Evolutionary conservation across 2,888 invertebrate genomes (phyloP), one percentile per base, ranked within the genome.

Genomic region (Dendrolimus pini): DNA sequence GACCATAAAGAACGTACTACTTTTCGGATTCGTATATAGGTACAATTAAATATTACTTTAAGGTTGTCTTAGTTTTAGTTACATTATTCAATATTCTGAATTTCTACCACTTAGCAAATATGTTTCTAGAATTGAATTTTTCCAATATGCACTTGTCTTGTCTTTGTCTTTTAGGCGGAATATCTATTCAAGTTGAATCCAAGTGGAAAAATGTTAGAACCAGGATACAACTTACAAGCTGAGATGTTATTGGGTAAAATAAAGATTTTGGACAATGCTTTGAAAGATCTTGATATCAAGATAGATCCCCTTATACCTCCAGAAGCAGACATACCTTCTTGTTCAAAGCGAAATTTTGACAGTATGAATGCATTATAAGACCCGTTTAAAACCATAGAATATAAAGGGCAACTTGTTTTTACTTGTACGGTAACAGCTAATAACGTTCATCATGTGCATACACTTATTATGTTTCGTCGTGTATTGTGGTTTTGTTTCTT

Each of bases 151-250:
- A 41, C 41, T 9, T n/a, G 7, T n/a, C n/a, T n/a, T n/a, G n/a
- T n/a, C n/a, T n/a, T 12, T 54, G 9, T 41, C 53, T 64, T 78
- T 18, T 71, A 92, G 92, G 94, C 94, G 0, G 94, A 94, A 79
- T 93, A 92, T 75, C 77, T 95, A 56, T 94, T 95, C 80, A 93
- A 92, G 71, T 85, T 92, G 71, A 95, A 95, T 78, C 94, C 94
- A 0, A 93, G 92, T 65, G 95, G 94, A 0, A 93, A 92, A 78
- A 93, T 94, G 93, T 91, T 94, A 59, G 93, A 94, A 73, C 94
- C 94, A 0, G 93, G 94, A 52, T 93, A 92, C 72, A 93, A 92
- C 60, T 79, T 91, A 47, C 89, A 92, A 68, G 93, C 93, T 30
- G 92, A 92, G 64, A 80, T 75, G 57, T 62, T 92, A 10, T 64